A percentile compares a stretch with the other conserved stretches of the same genome.
These are phyloP conservation scores for Silurus meridionalis DNA, from an alignment of 2,113 vertebrate species.

Conservation along the genomic window DNA sequence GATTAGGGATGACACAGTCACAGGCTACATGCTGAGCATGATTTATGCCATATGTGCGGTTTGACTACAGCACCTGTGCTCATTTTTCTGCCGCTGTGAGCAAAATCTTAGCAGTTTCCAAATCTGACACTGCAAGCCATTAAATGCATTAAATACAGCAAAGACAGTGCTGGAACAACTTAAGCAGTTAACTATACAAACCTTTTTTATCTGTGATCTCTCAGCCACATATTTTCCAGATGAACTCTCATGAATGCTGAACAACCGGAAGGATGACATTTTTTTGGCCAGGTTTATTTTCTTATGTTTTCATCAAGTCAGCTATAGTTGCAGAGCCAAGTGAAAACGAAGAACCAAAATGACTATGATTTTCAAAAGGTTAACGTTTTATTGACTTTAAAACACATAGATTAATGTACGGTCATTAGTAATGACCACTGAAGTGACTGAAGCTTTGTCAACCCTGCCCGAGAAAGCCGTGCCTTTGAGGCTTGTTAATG, in stretches of 20 bases:
- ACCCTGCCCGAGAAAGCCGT: background rate
- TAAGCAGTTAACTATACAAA: background rate
- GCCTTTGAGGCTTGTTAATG: constrained; percentile 36
- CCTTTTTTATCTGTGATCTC: background rate
- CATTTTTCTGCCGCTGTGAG: constrained; percentile 11
- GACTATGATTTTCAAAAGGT: too few species aligned
- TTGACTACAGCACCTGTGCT: background rate
- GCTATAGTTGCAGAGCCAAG: background rate
- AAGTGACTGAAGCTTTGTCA: background rate
- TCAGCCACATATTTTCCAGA: background rate
- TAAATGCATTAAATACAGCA: background rate
- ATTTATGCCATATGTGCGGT: constrained; percentile 6
- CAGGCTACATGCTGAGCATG: background rate
- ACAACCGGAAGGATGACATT: constrained; percentile 8
- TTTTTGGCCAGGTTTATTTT: background rate
- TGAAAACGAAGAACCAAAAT: background rate
- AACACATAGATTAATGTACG: background rate
- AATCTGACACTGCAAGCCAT: background rate
- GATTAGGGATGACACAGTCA: background rate
- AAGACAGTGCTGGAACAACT: background rate
- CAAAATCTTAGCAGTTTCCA: constrained; percentile 3
- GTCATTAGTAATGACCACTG: background rate
- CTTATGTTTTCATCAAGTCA: background rate
- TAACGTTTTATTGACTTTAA: background rate
- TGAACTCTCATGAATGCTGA: background rate